Base-by-base conservation (phyloP, 2,888 invertebrate species). In the Chymomyza caudatula region DNA sequence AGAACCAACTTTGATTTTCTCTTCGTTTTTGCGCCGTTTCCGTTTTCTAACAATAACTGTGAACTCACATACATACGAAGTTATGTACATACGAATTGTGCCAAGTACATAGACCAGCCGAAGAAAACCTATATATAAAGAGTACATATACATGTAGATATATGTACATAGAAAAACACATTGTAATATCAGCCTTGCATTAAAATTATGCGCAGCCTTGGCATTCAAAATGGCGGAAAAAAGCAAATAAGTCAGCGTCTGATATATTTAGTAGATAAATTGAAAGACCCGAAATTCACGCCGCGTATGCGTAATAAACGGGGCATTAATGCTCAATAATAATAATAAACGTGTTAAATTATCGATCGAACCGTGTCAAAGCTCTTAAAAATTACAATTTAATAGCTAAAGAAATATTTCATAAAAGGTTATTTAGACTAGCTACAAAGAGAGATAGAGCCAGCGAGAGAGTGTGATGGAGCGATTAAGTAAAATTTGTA, bases 271-370 rank as follows among this genome's bases (percentile, higher is more conserved):
- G 64, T 77, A 76, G 70, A 79, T 77, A 79, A 79, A 79, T 77
- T 60, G 59, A 63, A 81, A 4, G n/a, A n/a, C n/a, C n/a, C 65
- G 55, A 22, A 53, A 63, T 25, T 15, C 3, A 43, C 17, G 52
- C 70, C 65, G 77, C 78, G 80, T 82, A 85, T 79, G 73, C 71
- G 73, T 71, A 78, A 82, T 82, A 79, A 74, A 84, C 77, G 78
- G 69, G 67, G 64, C 75, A 77, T 82, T 82, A 82, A 76, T 76
- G 83, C 60, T 58, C 43, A 43, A 60, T 52, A 72, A 25, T 6
- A 25, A 25, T 25, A 25, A 25, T 25, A 25, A 5, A 25, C 25
- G 25, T 5, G 25, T 25, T 25, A 25, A 25, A 25, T 25, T 25
- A 78, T 85, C 78, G 80, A 80, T 82, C 83, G 80, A 69, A 42